These are phyloP conservation scores for Phymastichus coffea DNA, from an alignment of 1,140 invertebrate genomes.

Conservation along the genomic window DNA sequence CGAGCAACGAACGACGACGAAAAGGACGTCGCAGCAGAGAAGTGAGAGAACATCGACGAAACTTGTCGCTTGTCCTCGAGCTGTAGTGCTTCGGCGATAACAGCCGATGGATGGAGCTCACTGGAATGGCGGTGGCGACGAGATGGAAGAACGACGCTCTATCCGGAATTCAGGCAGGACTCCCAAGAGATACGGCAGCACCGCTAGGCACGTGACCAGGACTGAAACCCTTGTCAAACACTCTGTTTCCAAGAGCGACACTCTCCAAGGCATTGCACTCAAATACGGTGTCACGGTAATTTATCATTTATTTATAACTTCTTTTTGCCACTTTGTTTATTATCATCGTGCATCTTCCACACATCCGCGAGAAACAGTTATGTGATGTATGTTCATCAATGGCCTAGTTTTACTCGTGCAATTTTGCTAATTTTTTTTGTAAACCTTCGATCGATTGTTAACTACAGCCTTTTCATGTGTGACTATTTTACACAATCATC, in stretches of 20 bases:
- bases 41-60: no score
- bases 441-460: no score
- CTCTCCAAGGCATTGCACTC: slow-evolving; percentile 88
- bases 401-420: no score
- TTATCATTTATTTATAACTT: no score
- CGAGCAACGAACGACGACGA: neutral
- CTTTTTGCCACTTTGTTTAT: slow-evolving; percentile 30
- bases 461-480: no score
- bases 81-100: neutral
- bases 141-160: slow-evolving; percentile 80
- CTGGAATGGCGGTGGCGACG: slow-evolving; percentile 64
- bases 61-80: slow-evolving; percentile 2
- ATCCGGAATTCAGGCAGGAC: slow-evolving; percentile 79
- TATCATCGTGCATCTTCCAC: no score
- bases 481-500: no score
- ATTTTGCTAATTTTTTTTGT: no score
- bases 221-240: slow-evolving; percentile 79
- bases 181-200: slow-evolving; percentile 88
- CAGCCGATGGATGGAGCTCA: slow-evolving; percentile 28
- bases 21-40: no score
- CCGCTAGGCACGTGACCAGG: slow-evolving; percentile 66
- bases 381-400: no score
- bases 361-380: no score
- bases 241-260: slow-evolving; percentile 75
- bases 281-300: slow-evolving; percentile 88